Percentiles rank a stretch among this genome's conserved stretches.
These are phyloP conservation scores for Plebejus anna DNA, from an alignment of 2,888 invertebrate genomes.

Conservation along the genomic window DNA sequence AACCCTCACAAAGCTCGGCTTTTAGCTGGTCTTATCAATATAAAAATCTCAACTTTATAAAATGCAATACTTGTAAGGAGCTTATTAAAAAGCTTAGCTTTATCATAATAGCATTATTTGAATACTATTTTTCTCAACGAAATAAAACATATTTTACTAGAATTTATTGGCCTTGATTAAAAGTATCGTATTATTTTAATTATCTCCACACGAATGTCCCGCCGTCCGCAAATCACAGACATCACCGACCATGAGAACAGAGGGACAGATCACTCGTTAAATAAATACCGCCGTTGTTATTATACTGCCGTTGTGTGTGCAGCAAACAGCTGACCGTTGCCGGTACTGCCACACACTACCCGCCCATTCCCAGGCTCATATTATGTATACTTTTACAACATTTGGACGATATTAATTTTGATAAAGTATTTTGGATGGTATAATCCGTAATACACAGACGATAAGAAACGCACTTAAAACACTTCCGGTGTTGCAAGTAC, in stretches of 20 bases:
- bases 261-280: not conserved
- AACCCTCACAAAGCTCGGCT: too few species aligned
- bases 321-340: conserved; percentile 1
- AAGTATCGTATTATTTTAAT: not conserved
- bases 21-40: too few species aligned
- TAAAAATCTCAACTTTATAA: too few species aligned
- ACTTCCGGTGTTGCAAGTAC: not conserved
- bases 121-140: too few species aligned
- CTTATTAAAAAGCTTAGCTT: too few species aligned
- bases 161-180: not conserved
- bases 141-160: not conserved
- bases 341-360: not conserved
- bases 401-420: too few species aligned
- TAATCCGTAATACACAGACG: too few species aligned
- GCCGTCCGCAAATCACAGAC: not conserved
- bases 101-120: too few species aligned
- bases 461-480: not conserved
- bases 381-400: not conserved
- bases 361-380: not conserved
- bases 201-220: not conserved
- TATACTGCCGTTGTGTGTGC: not conserved
- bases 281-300: not conserved
- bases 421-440: too few species aligned
- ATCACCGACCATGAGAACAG: not conserved
- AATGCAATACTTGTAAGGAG: too few species aligned